phyloP scores from a whole-genome alignment of 2,113 vertebrate species.

The Gracilinanus agilis region DNA sequence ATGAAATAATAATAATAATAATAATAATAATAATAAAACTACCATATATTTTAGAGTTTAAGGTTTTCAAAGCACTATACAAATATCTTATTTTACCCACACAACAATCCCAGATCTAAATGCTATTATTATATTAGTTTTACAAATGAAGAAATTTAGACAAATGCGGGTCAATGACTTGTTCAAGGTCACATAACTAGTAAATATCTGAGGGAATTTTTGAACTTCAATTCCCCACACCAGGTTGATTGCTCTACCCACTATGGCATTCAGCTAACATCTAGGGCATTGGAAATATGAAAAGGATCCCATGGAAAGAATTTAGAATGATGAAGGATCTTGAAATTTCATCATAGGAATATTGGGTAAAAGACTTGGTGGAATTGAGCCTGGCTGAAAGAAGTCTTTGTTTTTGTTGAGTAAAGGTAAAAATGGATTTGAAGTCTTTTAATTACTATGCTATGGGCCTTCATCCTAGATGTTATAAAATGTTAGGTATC shows the following conservation, averaged over 20 bases:
- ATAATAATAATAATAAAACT: not conserved
- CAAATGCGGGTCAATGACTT: not conserved
- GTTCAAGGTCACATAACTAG: not conserved
- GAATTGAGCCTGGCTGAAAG: no score
- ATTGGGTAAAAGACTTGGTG: not conserved
- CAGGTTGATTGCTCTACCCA: not conserved
- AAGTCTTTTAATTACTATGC: not conserved
- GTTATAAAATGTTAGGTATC: not conserved
- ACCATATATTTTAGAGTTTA: not conserved
- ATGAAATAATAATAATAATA: not conserved
- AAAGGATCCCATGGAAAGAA: not conserved
- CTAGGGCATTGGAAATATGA: not conserved
- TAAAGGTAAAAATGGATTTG: not conserved
- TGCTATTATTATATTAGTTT: not conserved
- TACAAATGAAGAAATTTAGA: not conserved
- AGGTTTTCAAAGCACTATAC: not conserved
- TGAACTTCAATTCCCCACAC: not conserved
- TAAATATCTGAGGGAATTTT: not conserved
- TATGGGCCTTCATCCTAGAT: not conserved
- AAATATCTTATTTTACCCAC: not conserved
- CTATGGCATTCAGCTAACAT: fast-evolving
- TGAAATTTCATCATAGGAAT: not conserved
- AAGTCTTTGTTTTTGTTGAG: not conserved
- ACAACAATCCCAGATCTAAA: not conserved
- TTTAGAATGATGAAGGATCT: not conserved